phyloP scores from a whole-genome alignment of 1,140 invertebrate genomes.

The Pseudomyrmex pallidus region DNA sequence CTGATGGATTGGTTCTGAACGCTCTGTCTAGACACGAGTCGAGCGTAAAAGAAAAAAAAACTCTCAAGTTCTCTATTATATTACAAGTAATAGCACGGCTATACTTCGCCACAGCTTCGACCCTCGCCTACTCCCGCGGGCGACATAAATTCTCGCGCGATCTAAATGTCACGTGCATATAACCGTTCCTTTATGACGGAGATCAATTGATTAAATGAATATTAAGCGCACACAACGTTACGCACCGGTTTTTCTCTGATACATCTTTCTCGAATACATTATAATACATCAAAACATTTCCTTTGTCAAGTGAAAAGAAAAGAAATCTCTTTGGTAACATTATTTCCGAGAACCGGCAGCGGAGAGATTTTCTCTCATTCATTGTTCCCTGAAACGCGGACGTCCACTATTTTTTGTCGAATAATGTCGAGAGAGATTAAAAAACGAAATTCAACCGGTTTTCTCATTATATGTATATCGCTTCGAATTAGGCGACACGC shows the following conservation, averaged over 20 bases:
- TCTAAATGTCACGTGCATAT: conserved; percentile 28
- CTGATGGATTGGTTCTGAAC: not conserved
- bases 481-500: conserved; percentile 64
- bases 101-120: conserved; percentile 7
- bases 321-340: not conserved
- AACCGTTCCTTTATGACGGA: not conserved
- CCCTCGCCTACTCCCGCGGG: conserved; percentile 32
- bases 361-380: not conserved
- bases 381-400: not conserved
- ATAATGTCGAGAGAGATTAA: conserved; percentile 20
- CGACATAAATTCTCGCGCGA: conserved; percentile 21
- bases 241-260: not conserved
- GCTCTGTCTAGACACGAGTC: conserved; percentile 3
- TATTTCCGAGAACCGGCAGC: conserved; percentile 5
- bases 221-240: conserved; percentile 9
- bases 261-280: not conserved
- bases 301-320: not conserved
- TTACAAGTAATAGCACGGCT: conserved; percentile 38
- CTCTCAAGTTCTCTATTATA: conserved; percentile 27
- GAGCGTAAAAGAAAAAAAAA: conserved; percentile 33
- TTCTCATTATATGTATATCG: conserved; percentile 66
- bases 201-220: conserved; percentile 41
- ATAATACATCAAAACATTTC: not conserved
- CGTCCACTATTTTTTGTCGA: not conserved
- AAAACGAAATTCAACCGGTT: conserved; percentile 56